phyloP scores from a whole-genome alignment of 2,113 vertebrate species.

The Corythaixoides concolor region DNA sequence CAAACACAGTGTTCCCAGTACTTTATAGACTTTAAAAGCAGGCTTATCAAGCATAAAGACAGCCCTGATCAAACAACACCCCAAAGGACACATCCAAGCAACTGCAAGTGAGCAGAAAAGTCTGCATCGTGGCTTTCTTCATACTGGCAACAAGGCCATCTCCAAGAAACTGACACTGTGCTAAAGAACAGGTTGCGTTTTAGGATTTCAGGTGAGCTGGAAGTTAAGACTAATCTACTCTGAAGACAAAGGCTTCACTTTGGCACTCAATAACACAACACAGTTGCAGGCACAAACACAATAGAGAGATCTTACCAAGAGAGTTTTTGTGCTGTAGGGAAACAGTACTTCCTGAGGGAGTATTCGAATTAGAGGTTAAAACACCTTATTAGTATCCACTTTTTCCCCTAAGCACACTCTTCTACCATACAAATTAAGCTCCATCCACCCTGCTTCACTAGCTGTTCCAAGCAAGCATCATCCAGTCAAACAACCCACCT shows the following conservation, averaged over 20 bases:
- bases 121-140: background rate
- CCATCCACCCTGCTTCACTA: background rate
- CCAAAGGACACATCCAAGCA: background rate
- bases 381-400: background rate
- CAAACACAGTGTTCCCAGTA: background rate
- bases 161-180: background rate
- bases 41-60: background rate
- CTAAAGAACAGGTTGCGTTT: background rate
- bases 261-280: background rate
- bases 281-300: background rate
- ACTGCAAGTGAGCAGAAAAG: background rate
- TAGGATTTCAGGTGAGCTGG: background rate
- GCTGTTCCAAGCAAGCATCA: background rate
- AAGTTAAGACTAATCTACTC: background rate
- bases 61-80: background rate
- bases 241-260: background rate
- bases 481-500: background rate
- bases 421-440: background rate
- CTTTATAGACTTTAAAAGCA: background rate
- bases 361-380: background rate
- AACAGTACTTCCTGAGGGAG: background rate
- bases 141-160: background rate
- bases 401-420: background rate
- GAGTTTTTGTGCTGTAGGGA: background rate
- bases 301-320: background rate